Conservation (phyloP, 2,113 vertebrate species). For the Maccullochella peelii region DNA sequence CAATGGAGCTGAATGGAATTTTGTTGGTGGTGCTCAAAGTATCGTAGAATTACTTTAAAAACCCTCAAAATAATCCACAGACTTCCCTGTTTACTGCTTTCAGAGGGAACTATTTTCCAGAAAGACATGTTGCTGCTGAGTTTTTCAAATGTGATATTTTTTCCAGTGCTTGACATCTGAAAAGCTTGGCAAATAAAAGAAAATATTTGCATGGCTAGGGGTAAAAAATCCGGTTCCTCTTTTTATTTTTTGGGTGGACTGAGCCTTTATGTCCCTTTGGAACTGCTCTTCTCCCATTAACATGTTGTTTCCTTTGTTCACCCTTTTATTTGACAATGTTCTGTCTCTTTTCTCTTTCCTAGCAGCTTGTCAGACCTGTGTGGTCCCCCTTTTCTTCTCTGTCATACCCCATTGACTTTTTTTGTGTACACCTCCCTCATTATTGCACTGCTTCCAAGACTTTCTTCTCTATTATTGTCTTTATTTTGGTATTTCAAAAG, state of each 20-base stretch:
- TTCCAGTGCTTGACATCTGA: background rate
- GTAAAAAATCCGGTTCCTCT: conserved; percentile 5
- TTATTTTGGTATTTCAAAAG: conserved; percentile 3
- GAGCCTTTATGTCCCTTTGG: conserved; percentile 23
- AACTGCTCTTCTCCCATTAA: conserved; percentile 17
- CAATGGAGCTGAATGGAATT: background rate
- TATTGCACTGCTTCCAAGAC: background rate
- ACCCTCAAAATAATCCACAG: background rate
- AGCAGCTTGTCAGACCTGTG: conserved; percentile 53
- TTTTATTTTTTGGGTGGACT: conserved; percentile 16
- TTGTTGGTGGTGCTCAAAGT: background rate
- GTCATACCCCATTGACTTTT: conserved; percentile 27
- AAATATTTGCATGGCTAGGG: background rate
- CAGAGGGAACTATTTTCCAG: background rate
- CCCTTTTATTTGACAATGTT: conserved; percentile 22
- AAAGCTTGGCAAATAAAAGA: background rate
- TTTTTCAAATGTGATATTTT: background rate
- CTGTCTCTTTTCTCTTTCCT: conserved; percentile 26
- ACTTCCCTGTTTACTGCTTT: background rate
- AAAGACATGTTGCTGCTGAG: background rate
- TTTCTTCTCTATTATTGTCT: conserved; percentile 35
- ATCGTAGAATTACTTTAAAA: background rate
- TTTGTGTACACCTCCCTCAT: conserved; percentile 37
- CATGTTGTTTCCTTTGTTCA: conserved; percentile 28
- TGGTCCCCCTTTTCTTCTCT: conserved; percentile 5